phyloP scores from a whole-genome alignment of 2,113 vertebrate genomes.

The Elachura formosa region DNA sequence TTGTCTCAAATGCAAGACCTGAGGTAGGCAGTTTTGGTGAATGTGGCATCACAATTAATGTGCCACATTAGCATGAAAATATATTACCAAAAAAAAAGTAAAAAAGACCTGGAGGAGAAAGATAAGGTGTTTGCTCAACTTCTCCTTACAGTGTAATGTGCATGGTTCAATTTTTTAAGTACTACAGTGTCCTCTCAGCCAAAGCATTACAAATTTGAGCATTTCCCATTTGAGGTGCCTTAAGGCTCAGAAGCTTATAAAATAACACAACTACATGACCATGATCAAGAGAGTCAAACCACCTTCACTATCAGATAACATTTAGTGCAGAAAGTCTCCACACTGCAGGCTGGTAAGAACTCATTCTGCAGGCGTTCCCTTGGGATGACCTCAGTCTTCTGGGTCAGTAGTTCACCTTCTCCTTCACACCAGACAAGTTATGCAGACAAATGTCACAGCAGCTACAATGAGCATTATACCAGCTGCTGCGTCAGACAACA shows the following conservation, averaged over 20 bases:
- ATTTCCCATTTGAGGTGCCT: not conserved
- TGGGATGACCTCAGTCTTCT: not conserved
- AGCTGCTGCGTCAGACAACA: not conserved
- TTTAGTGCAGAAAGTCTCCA: not conserved
- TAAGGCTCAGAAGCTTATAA: not conserved
- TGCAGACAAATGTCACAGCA: not conserved
- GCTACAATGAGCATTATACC: not conserved
- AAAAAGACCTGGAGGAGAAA: not conserved
- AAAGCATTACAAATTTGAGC: not conserved
- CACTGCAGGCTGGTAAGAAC: not conserved
- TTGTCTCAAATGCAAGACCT: not conserved
- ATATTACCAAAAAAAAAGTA: rapidly evolving
- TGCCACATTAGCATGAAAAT: not conserved
- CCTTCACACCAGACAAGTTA: not conserved
- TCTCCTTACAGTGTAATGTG: rapidly evolving
- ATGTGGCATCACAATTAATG: not conserved
- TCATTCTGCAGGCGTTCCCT: not conserved
- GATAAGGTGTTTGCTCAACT: not conserved
- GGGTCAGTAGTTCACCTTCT: not conserved
- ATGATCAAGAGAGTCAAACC: not conserved
- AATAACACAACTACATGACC: not conserved
- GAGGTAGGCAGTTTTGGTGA: not conserved
- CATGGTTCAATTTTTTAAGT: not conserved
- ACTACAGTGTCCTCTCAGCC: not conserved
- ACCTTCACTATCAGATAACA: not conserved